Evolutionary conservation across 1,140 invertebrate genomes (phyloP), one percentile per base, ranked within the genome.

Genomic region (Heliconius eleuchia): DNA sequence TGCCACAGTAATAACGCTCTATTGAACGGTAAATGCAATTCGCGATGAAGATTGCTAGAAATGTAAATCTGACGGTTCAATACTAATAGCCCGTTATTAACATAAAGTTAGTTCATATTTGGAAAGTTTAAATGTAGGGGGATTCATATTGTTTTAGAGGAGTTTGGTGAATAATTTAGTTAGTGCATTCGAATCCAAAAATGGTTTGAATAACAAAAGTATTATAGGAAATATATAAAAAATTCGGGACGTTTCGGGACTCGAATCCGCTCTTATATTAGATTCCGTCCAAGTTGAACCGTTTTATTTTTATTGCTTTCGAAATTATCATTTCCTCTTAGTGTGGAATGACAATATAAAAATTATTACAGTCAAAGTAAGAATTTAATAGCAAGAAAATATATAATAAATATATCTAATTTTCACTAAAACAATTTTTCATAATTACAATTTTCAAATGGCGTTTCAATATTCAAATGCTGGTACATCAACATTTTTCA

Each of bases 21-120:
- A 72, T 72, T 72, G 71, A 72, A 39, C 34, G 37, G 30, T 42
- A 72, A 72, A 72, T 72, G 71, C 71, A 72, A 72, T 66, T 72
- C 71, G 71, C 30, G 71, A 42, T 72, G 71, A 72, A 72, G 71
- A 72, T 72, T 72, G 71, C 19, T 30, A 39, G 71, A 72, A 72
- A 72, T 72, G 71, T 72, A 72, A 72, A 72, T 72, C 37, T 72
- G 71, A 72, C 70, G 34, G 34, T 72, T 72, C 71, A 72, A 72
- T 72, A 72, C 30, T 72, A 72, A 72, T 72, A 72, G 71, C 42
- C 71, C 3, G 37, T 13, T 66, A 72, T 72, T 72, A 72, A 39
- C 71, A 72, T 72, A 72, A 72, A 72, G 71, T 72, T 72, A 19
- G 71, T 39, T 39, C 71, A 72, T n/a, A 72, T 72, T 42, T 37